Conservation (phyloP, 2,888 invertebrate species). For the Papilio elwesi region DNA sequence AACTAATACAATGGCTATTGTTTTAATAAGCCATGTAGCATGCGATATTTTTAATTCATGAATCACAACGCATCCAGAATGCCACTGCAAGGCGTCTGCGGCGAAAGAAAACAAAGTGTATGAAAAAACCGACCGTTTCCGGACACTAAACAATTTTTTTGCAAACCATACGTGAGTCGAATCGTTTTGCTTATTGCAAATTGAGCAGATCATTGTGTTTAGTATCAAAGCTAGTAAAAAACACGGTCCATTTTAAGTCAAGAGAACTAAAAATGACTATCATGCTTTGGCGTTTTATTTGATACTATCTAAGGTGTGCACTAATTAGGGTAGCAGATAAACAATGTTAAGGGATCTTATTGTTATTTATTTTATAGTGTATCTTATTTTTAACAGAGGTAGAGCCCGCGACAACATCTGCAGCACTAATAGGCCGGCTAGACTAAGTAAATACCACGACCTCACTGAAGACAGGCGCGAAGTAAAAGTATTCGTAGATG, state of each 20-base stretch:
- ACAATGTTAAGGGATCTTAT: too few species aligned
- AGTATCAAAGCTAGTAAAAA: not conserved
- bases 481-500: too few species aligned
- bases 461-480: too few species aligned
- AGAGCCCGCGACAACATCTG: too few species aligned
- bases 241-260: not conserved
- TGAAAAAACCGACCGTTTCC: constrained; percentile 62
- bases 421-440: too few species aligned
- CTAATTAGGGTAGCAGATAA: too few species aligned
- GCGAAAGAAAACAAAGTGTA: constrained; percentile 47
- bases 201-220: constrained; percentile 25
- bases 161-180: constrained; percentile 59
- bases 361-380: too few species aligned
- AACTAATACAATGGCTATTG: not conserved
- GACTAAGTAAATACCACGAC: too few species aligned
- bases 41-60: constrained; percentile 77
- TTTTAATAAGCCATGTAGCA: constrained; percentile 38
- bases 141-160: constrained; percentile 65
- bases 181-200: constrained; percentile 47
- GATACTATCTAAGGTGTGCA: too few species aligned
- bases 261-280: too few species aligned
- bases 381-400: too few species aligned
- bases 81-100: constrained; percentile 56
- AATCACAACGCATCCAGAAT: constrained; percentile 61
- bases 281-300: too few species aligned